Base-by-base conservation (phyloP, 1,140 invertebrate species). In the Heliothis virescens region DNA sequence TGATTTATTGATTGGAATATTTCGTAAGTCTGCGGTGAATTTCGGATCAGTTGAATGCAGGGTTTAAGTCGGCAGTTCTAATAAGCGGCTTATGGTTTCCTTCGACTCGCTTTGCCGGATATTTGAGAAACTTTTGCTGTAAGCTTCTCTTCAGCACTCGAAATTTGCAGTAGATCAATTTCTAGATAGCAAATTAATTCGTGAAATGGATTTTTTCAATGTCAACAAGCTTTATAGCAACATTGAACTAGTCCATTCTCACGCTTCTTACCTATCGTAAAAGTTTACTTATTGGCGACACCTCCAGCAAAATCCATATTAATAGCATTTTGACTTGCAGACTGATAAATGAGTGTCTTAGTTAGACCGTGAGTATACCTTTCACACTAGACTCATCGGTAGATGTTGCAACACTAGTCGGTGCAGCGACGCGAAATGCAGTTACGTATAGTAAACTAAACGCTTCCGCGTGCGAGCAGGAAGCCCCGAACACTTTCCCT, bases 381-480 rank as follows among this genome's bases (percentile, higher is more conserved):
- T 65, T 67, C 75, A 78, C 63, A 78, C 16, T 69, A 78, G 53
- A 57, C 62, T 78, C 75, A 67, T 67, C 62, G 62, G n/a, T 57
- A 67, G 50, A 69, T 69, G 75, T 78, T 78, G 63, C 75, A 78
- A 78, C 75, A 69, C 63, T 29, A 47, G 29, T 41, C 55, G 41
- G 52, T 78, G 75, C 75, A 78, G 63, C 75, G 63, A 79, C 84
- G 87, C 87, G 84, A 88, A 87, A 85, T 87, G 88, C 86, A 87
- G 90, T 91, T 91, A 91, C 91, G 90, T 91, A 82, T 82, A 86
- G 83, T 86, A 89, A 85, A 85, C 86, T 85, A 86, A 91, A 87
- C 90, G 85, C 87, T 94, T 94, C 93, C 93, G 92, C 89, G 90
- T 92, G 88, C 87, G 85, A 93, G 89, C 92, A 93, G 92, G 92